These are phyloP conservation scores for Lepidurus arcticus DNA, from an alignment of 1,140 invertebrate species.

Conservation along the genomic window DNA sequence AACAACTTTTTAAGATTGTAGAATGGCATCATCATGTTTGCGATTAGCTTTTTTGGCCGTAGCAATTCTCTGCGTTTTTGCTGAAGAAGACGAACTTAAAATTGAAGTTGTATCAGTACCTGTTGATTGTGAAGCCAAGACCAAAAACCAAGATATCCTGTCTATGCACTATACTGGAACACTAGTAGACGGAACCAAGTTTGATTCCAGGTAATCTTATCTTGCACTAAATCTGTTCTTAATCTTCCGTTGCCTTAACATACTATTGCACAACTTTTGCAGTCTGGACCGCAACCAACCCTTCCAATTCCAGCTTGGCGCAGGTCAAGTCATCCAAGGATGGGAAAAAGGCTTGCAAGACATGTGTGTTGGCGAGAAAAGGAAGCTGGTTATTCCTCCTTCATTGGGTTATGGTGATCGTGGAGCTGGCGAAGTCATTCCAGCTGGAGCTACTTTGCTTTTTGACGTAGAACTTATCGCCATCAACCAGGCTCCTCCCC, in stretches of 20 bases:
- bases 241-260: slow-evolving; percentile 5
- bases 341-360: slow-evolving; percentile 85
- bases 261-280: slow-evolving; percentile 36
- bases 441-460: slow-evolving; percentile 67
- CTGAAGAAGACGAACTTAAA: slow-evolving; percentile 59
- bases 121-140: slow-evolving; percentile 70
- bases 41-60: slow-evolving; percentile 23
- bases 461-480: slow-evolving; percentile 90
- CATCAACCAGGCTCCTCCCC: slow-evolving; percentile 77
- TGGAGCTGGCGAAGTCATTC: slow-evolving; percentile 82
- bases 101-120: slow-evolving; percentile 71
- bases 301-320: slow-evolving; percentile 81
- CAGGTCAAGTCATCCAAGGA: slow-evolving; percentile 84
- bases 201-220: slow-evolving; percentile 77
- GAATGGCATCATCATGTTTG: not conserved
- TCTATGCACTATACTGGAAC: slow-evolving; percentile 92
- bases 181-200: slow-evolving; percentile 78
- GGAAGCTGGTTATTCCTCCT: slow-evolving; percentile 82
- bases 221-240: not conserved
- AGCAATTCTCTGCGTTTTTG: slow-evolving; percentile 33
- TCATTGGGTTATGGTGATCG: slow-evolving; percentile 82
- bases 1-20: not conserved
- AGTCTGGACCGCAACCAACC: slow-evolving; percentile 81
- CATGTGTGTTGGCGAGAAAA: slow-evolving; percentile 92
- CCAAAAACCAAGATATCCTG: slow-evolving; percentile 80